Evolutionary conservation across 1,140 invertebrate genomes (phyloP).

Genomic region (Philopotamus ludificatus): DNA sequence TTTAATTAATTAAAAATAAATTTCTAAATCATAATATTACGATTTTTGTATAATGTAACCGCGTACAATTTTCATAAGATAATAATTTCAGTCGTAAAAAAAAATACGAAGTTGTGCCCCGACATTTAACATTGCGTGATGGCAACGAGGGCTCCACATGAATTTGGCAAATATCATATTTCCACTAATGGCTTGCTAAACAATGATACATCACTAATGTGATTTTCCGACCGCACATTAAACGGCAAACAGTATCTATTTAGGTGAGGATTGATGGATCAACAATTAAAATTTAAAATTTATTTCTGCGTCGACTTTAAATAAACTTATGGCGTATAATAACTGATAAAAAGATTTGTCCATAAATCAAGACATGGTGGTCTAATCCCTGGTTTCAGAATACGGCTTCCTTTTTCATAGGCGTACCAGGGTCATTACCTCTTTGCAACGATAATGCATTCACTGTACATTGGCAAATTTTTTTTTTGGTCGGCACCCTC

Average conservation of each 20-base stretch:
- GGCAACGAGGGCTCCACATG: too few species aligned
- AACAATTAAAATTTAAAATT: too few species aligned
- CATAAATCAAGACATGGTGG: conserved; percentile 15
- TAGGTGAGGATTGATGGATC: too few species aligned
- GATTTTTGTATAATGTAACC: too few species aligned
- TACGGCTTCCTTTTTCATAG: conserved; percentile 7
- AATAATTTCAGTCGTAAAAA: background rate
- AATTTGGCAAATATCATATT: background rate
- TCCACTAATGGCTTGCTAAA: background rate
- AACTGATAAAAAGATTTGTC: background rate
- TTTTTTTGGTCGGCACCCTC: too few species aligned
- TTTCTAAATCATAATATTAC: too few species aligned
- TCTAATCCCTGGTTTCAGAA: conserved; percentile 5
- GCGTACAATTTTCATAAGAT: background rate
- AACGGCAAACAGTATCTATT: too few species aligned
- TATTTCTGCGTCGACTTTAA: too few species aligned
- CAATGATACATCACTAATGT: background rate
- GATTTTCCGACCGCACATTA: too few species aligned
- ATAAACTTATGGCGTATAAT: too few species aligned
- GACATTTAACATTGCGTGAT: background rate
- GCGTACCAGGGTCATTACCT: conserved; percentile 9
- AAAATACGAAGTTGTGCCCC: background rate
- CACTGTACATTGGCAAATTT: background rate
- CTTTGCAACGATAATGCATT: background rate
- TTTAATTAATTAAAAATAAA: too few species aligned